A percentile compares a stretch with the other conserved stretches of the same genome.
Evolutionary conservation across 2,888 invertebrate genomes (phyloP).

Genomic region (Bursaphelenchus okinawaensis): DNA sequence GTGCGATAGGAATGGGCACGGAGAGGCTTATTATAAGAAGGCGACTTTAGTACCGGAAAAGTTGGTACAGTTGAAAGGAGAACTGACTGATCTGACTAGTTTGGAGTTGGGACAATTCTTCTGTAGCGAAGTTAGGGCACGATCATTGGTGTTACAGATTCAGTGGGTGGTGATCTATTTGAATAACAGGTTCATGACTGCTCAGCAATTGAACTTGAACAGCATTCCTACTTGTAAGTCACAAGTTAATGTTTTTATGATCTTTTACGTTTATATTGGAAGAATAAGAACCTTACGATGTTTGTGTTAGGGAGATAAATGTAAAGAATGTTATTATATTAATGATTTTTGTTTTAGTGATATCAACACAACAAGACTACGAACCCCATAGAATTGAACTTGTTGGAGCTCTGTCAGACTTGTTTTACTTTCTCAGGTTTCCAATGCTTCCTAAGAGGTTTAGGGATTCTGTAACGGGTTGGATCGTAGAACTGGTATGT

Average conservation of each 20-base stretch:
- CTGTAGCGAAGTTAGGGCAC: slow-evolving; percentile 23
- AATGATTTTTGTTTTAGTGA: slow-evolving; percentile 11
- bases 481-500: slow-evolving; percentile 45
- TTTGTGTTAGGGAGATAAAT: too few species aligned
- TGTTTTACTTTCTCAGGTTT: slow-evolving; percentile 47
- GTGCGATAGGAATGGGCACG: slow-evolving; percentile 41
- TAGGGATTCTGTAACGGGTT: slow-evolving; percentile 38
- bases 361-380: slow-evolving; percentile 6
- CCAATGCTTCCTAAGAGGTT: slow-evolving; percentile 40
- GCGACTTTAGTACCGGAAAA: slow-evolving; percentile 31
- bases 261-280: not conserved
- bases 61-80: slow-evolving; percentile 36
- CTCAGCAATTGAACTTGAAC: slow-evolving; percentile 31
- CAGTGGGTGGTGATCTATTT: slow-evolving; percentile 51
- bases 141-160: slow-evolving; percentile 44
- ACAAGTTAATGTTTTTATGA: not conserved
- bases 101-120: slow-evolving; percentile 41
- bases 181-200: slow-evolving; percentile 42
- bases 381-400: slow-evolving; percentile 18
- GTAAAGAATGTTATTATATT: not conserved
- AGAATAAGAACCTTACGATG: too few species aligned
- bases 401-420: slow-evolving; percentile 41
- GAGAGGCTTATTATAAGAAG: slow-evolving; percentile 33
- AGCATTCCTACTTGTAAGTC: slow-evolving; percentile 39
- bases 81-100: slow-evolving; percentile 32